Conservation (phyloP, 2,888 invertebrate genomes). For the Clepsis dumicolana region DNA sequence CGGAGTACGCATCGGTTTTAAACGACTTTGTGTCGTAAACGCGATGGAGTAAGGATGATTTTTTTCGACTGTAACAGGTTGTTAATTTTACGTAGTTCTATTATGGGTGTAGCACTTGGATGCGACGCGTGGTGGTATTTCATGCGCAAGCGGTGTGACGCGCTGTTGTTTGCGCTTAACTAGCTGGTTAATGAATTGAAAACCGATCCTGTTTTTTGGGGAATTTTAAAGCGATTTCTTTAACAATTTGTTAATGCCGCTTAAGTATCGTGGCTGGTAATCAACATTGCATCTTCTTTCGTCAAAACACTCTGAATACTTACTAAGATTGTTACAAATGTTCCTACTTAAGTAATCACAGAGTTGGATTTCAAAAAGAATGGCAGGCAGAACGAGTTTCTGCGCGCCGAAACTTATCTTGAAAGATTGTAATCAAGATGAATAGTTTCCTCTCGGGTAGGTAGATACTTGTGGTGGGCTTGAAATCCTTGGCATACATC, state of each 20-base stretch:
- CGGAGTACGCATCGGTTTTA: conserved; percentile 55
- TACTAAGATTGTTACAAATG: too few species aligned
- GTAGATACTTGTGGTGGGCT: conserved; percentile 40
- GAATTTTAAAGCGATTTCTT: neutral
- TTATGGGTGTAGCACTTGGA: conserved; percentile 78
- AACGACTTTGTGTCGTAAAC: conserved; percentile 49
- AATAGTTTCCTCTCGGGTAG: conserved; percentile 56
- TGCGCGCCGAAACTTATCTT: conserved; percentile 53
- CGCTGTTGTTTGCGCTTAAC: conserved; percentile 71
- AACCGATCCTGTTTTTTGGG: neutral
- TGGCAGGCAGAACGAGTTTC: conserved; percentile 54
- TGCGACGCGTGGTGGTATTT: conserved; percentile 59
- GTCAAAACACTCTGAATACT: neutral
- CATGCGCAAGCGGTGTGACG: conserved; percentile 74
- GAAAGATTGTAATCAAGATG: conserved; percentile 63
- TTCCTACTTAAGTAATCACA: neutral
- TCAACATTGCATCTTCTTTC: neutral
- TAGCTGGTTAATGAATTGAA: conserved; percentile 64
- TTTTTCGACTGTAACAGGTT: conserved; percentile 53
- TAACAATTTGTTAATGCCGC: neutral
- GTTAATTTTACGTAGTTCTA: conserved; percentile 61
- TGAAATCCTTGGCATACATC: conserved; percentile 13
- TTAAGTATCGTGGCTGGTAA: neutral
- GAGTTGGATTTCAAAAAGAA: conserved; percentile 40
- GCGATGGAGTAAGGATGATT: conserved; percentile 43